Evolutionary conservation across 92 coral and sea anemone genomes (phyloP), one percentile per base, ranked within the genome.

Genomic region (Virgularia gustaviana): DNA sequence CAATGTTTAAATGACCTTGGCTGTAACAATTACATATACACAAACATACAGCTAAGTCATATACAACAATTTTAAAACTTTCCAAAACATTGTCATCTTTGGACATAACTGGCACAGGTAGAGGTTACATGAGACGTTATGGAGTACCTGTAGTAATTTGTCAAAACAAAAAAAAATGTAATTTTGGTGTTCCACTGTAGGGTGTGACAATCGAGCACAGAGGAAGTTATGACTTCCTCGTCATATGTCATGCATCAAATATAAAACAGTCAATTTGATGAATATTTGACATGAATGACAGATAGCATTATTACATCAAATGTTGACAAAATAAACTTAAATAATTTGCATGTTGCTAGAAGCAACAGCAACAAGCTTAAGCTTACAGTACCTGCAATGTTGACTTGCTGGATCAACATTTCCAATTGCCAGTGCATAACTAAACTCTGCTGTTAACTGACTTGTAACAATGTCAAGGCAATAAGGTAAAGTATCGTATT

Each of bases 351-450:
- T 59, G 65, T 59, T 59, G 65, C 65, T 27, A 59, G 39, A 27
- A 59, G 36, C 9, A n/a, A 16, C 29, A n/a, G 29, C 29, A 22
- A n/a, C 16, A 51, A 19, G 7, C 58, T 7, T 6, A 51, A 22
- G 22, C 25, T 12, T 51, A 51, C 9, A 51, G 58, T 51, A 19
- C 7, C 35, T 36, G 32, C 35, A 28, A 36, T 39, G 22, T 7
- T 47, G 71, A 36, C 51, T 63, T 35, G 71, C 71, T 63, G 71
- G 71, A 38, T 63, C 71, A 63, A 63, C 71, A 63, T 63, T 63
- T 63, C 71, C 71, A 63, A 28, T 28, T 23, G 65, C 36, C 65
- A 59, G 39, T 28, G 65, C 65, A 28, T 29, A 59, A 59, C 65
- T 59, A 13, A 28, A 32, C 65, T 59, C 65, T 59, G 36, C 65